Evolutionary conservation across 2,888 invertebrate species (phyloP).

Genomic region (Lissocephala sabroskyi): DNA sequence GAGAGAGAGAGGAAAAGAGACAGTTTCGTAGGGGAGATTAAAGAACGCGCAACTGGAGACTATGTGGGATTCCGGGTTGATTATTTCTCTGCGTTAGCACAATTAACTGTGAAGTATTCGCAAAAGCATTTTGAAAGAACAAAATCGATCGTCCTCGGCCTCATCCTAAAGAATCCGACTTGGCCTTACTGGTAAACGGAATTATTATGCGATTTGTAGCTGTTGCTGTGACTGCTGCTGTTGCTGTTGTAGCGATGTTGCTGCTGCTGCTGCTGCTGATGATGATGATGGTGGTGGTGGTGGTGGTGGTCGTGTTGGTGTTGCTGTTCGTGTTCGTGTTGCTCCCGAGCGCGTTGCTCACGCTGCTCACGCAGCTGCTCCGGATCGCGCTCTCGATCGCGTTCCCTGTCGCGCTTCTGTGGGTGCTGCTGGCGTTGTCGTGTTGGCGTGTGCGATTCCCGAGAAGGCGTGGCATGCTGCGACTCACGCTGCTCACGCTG

Average conservation of each 20-base stretch:
- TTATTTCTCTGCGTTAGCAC: conserved; percentile 48
- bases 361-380: conserved; percentile 19
- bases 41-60: conserved; percentile 3
- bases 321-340: conserved; percentile 17
- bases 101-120: conserved; percentile 56
- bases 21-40: not conserved
- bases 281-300: conserved; percentile 17
- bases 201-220: conserved; percentile 68
- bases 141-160: conserved; percentile 37
- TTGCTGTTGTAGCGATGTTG: conserved; percentile 54
- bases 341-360: conserved; percentile 30
- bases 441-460: conserved; percentile 38
- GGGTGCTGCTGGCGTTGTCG: conserved; percentile 31
- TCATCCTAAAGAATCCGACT: too few species aligned
- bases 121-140: conserved; percentile 42
- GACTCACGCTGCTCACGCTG: conserved; percentile 35
- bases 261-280: conserved; percentile 32
- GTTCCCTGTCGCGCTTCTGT: conserved; percentile 29
- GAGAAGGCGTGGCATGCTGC: conserved; percentile 33
- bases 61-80: conserved; percentile 14
- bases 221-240: conserved; percentile 42
- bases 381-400: conserved; percentile 25
- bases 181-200: conserved; percentile 68
- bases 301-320: conserved; percentile 26
- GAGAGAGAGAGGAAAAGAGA: conserved; percentile 7